Conservation (phyloP, 1,140 invertebrate genomes). For the Elymnias hypermnestra region DNA sequence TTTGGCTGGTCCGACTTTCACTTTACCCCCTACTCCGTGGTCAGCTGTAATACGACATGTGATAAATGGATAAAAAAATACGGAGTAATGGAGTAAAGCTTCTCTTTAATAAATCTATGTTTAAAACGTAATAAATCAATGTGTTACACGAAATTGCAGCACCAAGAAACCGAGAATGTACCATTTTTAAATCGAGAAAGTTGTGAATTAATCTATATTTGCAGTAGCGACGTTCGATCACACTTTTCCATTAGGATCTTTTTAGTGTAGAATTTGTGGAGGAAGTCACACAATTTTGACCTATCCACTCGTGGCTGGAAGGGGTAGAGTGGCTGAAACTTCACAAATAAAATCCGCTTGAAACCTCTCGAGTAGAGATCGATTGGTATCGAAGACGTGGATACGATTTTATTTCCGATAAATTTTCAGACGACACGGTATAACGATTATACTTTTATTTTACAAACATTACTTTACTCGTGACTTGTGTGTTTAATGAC, state of each 20-base stretch:
- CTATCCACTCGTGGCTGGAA: constrained; percentile 12
- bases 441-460: not conserved
- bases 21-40: no score
- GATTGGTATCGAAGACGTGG: constrained; percentile 15
- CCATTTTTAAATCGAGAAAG: constrained; percentile 2
- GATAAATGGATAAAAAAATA: no score
- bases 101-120: no score
- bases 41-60: no score
- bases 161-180: not conserved
- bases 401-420: constrained; percentile 2
- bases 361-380: constrained; percentile 9
- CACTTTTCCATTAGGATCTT: constrained; percentile 20
- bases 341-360: constrained; percentile 15
- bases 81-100: no score
- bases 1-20: no score
- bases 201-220: constrained; percentile 15
- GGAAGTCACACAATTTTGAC: constrained; percentile 14
- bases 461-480: not conserved
- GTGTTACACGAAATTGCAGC: not conserved
- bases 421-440: not conserved
- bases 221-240: constrained; percentile 14
- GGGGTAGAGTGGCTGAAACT: constrained; percentile 9
- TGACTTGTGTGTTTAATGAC: no score
- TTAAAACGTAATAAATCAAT: not conserved
- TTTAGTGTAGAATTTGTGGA: constrained; percentile 9